These are phyloP conservation scores for Gryllus bimaculatus DNA, from an alignment of 1,140 invertebrate species.

Conservation along the genomic window DNA sequence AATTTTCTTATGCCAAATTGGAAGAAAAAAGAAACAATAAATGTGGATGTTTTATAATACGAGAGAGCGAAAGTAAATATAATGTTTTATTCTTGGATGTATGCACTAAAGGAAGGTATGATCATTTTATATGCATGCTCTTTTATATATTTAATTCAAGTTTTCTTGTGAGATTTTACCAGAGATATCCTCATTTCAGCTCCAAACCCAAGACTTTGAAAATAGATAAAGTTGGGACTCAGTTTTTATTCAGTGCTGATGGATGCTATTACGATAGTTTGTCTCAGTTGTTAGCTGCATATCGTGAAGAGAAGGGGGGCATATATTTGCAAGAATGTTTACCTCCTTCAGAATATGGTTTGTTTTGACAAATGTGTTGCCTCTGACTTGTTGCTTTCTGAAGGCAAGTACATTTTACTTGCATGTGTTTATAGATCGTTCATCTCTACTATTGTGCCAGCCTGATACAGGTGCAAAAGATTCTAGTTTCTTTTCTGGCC, in stretches of 20 bases:
- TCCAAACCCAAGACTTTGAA: conserved; percentile 58
- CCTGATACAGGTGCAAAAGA: conserved; percentile 34
- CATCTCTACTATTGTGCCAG: conserved; percentile 59
- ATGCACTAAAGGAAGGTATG: conserved; percentile 54
- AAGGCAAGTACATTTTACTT: neutral
- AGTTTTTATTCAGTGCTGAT: conserved; percentile 41
- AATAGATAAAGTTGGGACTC: conserved; percentile 42
- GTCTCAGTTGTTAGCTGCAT: conserved; percentile 47
- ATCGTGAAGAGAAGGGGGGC: conserved; percentile 44
- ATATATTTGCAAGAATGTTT: conserved; percentile 63
- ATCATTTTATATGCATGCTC: neutral
- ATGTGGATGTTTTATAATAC: conserved; percentile 66
- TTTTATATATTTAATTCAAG: neutral
- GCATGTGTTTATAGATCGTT: conserved; percentile 50
- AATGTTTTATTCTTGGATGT: conserved; percentile 71
- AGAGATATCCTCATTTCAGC: conserved; percentile 32
- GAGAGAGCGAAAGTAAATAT: conserved; percentile 70
- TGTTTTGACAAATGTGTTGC: no score
- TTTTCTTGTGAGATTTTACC: neutral
- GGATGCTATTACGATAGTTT: conserved; percentile 47
- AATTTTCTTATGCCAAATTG: conserved; percentile 74
- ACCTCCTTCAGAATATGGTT: conserved; percentile 76
- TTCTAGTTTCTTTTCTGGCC: conserved; percentile 35
- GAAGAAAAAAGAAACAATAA: conserved; percentile 63
- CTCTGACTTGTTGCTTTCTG: neutral